A percentile compares a stretch with the other conserved stretches of the same genome.
phyloP scores from a whole-genome alignment of 2,113 vertebrate species.

The Macquaria australasica region DNA sequence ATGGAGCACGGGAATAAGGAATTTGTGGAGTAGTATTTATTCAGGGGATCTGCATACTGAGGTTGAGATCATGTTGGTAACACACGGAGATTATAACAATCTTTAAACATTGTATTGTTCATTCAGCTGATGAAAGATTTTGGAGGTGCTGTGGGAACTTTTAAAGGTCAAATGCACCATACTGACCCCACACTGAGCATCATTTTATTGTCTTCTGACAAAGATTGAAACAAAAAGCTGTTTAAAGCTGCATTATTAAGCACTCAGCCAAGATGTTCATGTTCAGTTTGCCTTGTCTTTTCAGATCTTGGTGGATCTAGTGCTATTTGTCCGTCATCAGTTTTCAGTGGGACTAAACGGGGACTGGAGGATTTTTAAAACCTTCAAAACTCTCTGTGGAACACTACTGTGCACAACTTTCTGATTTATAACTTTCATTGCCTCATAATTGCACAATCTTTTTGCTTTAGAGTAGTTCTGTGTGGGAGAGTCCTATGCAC shows the following conservation, averaged over 20 bases:
- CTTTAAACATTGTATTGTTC: background rate
- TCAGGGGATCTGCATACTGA: background rate
- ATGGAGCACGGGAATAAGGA: background rate
- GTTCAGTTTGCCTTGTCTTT: background rate
- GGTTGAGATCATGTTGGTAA: background rate
- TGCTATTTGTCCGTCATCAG: background rate
- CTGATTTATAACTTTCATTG: background rate
- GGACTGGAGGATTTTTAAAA: background rate
- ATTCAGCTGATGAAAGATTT: background rate
- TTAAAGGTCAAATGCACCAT: background rate
- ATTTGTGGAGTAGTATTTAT: background rate
- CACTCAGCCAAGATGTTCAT: background rate
- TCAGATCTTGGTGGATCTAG: background rate
- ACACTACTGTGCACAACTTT: background rate
- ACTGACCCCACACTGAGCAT: background rate
- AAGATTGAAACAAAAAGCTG: background rate
- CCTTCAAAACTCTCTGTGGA: background rate
- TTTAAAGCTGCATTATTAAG: background rate
- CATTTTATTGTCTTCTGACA: too few species aligned
- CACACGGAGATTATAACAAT: background rate
- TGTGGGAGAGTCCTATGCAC: slow-evolving; percentile 33
- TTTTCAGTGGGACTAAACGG: background rate
- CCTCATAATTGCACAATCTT: slow-evolving; percentile 4
- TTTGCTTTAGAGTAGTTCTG: background rate
- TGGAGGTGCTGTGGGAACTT: background rate